Conservation (phyloP, 2,888 invertebrate species). For the Andrena fulva region DNA sequence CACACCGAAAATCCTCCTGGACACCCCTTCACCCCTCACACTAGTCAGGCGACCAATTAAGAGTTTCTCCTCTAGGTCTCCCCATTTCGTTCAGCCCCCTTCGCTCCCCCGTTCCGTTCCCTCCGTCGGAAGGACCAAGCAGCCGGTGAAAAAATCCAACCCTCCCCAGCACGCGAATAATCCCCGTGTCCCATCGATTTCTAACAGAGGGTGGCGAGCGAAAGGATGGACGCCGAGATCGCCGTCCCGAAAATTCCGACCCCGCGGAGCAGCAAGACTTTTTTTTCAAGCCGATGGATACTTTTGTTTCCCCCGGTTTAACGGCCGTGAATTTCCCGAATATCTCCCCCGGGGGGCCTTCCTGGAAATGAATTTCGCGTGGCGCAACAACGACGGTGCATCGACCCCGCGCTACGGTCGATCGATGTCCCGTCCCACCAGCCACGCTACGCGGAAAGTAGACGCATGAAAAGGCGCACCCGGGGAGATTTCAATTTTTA, state of each 20-base stretch:
- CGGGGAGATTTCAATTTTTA: conserved; percentile 68
- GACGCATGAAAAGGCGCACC: conserved; percentile 57
- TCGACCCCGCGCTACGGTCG: conserved; percentile 59
- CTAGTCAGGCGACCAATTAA: neutral
- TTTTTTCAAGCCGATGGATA: conserved; percentile 28
- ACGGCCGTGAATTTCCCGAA: conserved; percentile 67
- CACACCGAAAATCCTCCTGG: neutral
- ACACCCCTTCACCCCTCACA: neutral
- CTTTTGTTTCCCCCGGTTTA: conserved; percentile 60
- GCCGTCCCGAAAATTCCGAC: neutral
- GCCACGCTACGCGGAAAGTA: conserved; percentile 48
- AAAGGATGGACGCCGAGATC: neutral
- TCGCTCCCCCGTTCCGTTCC: neutral
- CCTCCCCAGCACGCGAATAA: neutral
- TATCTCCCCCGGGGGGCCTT: conserved; percentile 46
- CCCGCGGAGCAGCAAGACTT: conserved; percentile 3
- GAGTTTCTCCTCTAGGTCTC: neutral
- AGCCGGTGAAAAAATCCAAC: neutral
- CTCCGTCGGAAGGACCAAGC: neutral
- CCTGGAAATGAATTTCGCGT: conserved; percentile 71
- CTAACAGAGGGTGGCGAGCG: neutral
- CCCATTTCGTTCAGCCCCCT: neutral
- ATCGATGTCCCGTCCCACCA: conserved; percentile 62
- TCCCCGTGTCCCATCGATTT: conserved; percentile 9
- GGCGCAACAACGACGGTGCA: conserved; percentile 64